Conservation (phyloP, 2,113 vertebrate genomes). For the Gymnarchus niloticus region DNA sequence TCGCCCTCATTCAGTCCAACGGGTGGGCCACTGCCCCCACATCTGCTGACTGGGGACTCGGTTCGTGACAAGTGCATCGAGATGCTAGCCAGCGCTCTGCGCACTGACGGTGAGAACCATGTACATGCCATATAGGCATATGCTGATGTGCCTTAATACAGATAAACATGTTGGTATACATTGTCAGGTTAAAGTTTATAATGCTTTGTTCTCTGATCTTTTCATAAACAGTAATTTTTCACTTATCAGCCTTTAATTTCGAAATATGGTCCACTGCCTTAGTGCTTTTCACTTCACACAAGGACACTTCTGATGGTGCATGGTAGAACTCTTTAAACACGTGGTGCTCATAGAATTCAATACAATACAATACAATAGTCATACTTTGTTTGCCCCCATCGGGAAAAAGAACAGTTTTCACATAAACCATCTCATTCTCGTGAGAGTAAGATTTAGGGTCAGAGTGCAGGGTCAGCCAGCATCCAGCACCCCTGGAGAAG, state of each 20-base stretch:
- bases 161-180: background rate
- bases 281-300: background rate
- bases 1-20: constrained; percentile 66
- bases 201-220: background rate
- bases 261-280: background rate
- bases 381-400: too few species aligned
- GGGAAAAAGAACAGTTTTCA: too few species aligned
- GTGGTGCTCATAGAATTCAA: background rate
- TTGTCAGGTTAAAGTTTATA: background rate
- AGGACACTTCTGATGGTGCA: background rate
- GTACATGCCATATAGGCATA: background rate
- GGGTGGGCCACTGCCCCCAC: constrained; percentile 60
- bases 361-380: background rate
- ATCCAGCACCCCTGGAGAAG: too few species aligned
- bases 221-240: background rate
- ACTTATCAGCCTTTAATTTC: background rate
- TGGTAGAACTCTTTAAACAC: background rate
- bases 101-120: constrained; percentile 69
- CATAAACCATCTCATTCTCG: too few species aligned
- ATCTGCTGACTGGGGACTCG: constrained; percentile 77
- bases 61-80: constrained; percentile 92
- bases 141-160: background rate
- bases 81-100: constrained; percentile 81
- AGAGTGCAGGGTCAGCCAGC: too few species aligned
- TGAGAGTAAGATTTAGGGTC: background rate